Base-by-base conservation (phyloP, 2,113 vertebrate species). In the Cricetomys ansorgei region DNA sequence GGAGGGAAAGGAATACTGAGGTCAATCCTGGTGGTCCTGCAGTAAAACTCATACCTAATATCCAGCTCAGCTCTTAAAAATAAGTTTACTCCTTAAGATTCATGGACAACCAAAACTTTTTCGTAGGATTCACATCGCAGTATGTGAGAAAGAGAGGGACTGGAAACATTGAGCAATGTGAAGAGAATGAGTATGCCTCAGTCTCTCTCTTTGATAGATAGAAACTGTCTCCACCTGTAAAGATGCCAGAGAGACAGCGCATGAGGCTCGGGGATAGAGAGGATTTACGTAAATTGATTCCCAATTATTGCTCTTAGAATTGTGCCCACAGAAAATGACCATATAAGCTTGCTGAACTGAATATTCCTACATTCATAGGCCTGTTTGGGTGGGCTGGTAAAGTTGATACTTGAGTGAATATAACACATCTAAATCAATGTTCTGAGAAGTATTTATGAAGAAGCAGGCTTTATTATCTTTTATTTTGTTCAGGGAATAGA, bases 401-500 rank as follows among this genome's bases (percentile, higher is more conserved):
- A 34, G 25, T 43, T 77, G 43, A 73, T 64, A 93, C 76, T 55
- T 29, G 27, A 87, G 17, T 89, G 34, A 91, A 40, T 45, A 50
- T 40, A 91, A 88, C 55, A 94, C 15, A 90, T 81, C 21, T 87
- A 96, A 96, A 62, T 89, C 65, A 87, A 75, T n/a, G 92, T 79
- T 72, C 4, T 34, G 91, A 92, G 64, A 84, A 79, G n/a, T 90
- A 37, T 73, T 89, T 64, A 65, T 29, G 70, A 88, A 89, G 34
- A 81, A 57, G 50, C 76, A 34, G 29, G 16, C 23, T 72, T 88
- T 88, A 88, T 72, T 72, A 88, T 8, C 27, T 90, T 48, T 93
- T 92, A n/a, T 27, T 96, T 96, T 96, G 6, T 70, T 64, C 21
- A 70, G 84, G 67, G 25, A 93, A 83, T 64, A 67, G 12, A 91